Evolutionary conservation across 1,140 invertebrate genomes (phyloP), one percentile per base, ranked within the genome.

Genomic region (Sycobia sp.): DNA sequence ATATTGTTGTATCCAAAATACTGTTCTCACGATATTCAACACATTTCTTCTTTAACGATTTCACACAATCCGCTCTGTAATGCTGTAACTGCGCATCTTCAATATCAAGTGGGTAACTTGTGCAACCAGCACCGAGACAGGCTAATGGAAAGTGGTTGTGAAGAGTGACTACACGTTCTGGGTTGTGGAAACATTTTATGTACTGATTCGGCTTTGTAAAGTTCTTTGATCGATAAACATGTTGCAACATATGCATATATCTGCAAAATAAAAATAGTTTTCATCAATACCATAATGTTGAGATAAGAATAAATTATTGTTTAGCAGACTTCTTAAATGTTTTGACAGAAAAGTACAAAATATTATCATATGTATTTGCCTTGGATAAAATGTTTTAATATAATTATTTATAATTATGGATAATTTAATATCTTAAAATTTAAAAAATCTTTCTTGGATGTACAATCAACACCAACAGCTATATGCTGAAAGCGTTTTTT

Each of bases 161-260:
- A 36, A 97, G 83, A 5, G 92, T 93, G 8, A 96, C 85, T 16
- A 94, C 93, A 62, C 91, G 86, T 69, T 94, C 90, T 4, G 93
- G 91, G 79, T 96, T 93, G 76, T 96, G 94, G 83, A 97, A 96
- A 80, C 93, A 95, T 79, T 97, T 97, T 32, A 96, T 91, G 78
- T 95, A 96, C 76, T 94, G 91, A 67, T 94, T 93, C 1, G 93
- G 94, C 79, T 95, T 95, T 1, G 94, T 96, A 78, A 94, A 96
- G 80, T 96, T 96, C 72, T 89, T 89, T 46, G 91, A 90, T 8
- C 94, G 86, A 73, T 94, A 94, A 4, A 96, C 93, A 78, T 96
- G 94, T 79, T 95, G 93, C 69, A 96, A 75, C 93, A 96, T 96
- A 78, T 97, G 94, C 88, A 96, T 89, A 76, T 96, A 96, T 62